Base-by-base conservation (phyloP, 2,888 invertebrate species). In the Conomelus anceps region DNA sequence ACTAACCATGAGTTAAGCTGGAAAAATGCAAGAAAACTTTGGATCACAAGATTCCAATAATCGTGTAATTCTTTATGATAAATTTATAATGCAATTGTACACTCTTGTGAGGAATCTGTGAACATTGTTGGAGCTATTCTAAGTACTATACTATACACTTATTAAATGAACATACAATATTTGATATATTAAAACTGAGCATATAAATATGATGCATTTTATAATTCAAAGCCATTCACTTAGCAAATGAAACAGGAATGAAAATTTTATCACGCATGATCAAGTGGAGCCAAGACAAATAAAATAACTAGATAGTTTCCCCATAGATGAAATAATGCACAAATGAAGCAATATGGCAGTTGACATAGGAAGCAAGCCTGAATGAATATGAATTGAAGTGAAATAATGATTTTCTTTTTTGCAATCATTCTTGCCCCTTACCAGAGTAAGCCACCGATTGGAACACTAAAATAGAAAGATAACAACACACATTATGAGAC, bases 401-500 rank as follows among this genome's bases (percentile, higher is more conserved):
- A 63, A 13, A 41, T 41, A 17, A 63, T 63, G 1, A 63, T n/a
- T 63, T 26, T 26, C n/a, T n/a, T 26, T 63, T 7, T 63, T 1
- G 7, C 63, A 63, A 63, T n/a, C n/a, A 63, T 3, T 63, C 63
- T 63, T 63, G 95, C 95, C 94, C 96, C 97, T 97, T 97, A 97
- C 97, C 97, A 95, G 97, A 97, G 95, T 97, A 97, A 94, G 97
- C 97, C 96, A 97, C 97, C 95, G 97, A 97, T 96, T 97, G 97
- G 97, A 97, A 97, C 97, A 97, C 97, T 97, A 96, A 93, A 93
- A 93, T 93, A 94, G 94, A 94, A n/a, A 63, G 63, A 63, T n/a
- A 63, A 63, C 63, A 63, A n/a, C n/a, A 63, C 63, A 63, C 20
- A 63, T n/a, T 63, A 13, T n/a, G n/a, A 63, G 63, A 63, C 6